Evolutionary conservation across 2,888 invertebrate genomes (phyloP).

Genomic region (Spialia ferax): DNA sequence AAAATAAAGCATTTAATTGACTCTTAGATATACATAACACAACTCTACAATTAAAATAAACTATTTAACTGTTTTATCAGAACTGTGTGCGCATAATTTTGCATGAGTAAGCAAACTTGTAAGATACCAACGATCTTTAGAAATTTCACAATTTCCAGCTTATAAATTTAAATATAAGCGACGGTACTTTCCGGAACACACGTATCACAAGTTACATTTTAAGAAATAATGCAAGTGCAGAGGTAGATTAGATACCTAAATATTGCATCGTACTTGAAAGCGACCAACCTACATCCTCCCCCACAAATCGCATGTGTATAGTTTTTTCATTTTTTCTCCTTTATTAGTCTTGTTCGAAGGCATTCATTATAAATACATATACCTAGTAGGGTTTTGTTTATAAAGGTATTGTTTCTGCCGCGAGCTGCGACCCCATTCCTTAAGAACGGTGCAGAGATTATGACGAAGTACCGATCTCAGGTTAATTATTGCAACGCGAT

Average conservation of each 20-base stretch:
- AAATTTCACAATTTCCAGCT: not conserved
- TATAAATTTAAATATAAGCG: not conserved
- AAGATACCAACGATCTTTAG: not conserved
- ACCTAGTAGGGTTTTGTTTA: conserved; percentile 42
- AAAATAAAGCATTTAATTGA: too few relatives aligned
- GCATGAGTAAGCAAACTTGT: not conserved
- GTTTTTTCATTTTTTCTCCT: conserved; percentile 41
- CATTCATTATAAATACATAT: conserved; percentile 36
- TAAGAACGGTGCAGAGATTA: conserved; percentile 56
- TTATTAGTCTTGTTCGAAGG: conserved; percentile 38
- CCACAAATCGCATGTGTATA: too few relatives aligned
- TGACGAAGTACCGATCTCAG: conserved; percentile 59
- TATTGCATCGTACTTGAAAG: too few relatives aligned
- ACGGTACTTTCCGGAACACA: not conserved
- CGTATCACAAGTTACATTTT: not conserved
- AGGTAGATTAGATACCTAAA: too few relatives aligned
- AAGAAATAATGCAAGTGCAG: too few relatives aligned
- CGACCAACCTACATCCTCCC: too few relatives aligned
- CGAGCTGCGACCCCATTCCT: conserved; percentile 65
- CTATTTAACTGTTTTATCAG: too few relatives aligned
- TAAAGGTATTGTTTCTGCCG: conserved; percentile 58
- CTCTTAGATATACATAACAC: too few relatives aligned
- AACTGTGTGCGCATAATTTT: not conserved
- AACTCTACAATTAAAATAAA: too few relatives aligned
- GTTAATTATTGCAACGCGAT: conserved; percentile 61